These are phyloP conservation scores for Epirrhoe alternata DNA, from an alignment of 2,888 invertebrate genomes.

Conservation along the genomic window DNA sequence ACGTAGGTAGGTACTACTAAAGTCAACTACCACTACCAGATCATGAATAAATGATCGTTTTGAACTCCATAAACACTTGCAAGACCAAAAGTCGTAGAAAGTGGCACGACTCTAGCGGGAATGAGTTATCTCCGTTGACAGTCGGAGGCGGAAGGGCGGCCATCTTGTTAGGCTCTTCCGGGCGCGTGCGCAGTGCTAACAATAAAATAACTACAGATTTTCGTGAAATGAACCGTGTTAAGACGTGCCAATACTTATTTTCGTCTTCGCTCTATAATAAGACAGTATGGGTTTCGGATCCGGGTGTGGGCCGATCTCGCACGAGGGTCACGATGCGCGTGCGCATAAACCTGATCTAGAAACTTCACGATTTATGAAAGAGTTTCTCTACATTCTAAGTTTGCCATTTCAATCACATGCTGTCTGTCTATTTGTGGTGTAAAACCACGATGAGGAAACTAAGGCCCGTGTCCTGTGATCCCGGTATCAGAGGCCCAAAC, in stretches of 20 bases:
- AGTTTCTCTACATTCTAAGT: slow-evolving; percentile 1
- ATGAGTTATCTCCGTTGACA: slow-evolving; percentile 38
- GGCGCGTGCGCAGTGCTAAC: slow-evolving; percentile 36
- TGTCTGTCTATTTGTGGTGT: neutral
- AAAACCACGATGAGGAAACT: neutral
- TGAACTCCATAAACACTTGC: slow-evolving; percentile 17
- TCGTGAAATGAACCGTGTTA: too few species aligned
- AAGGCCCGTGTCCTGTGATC: too few species aligned
- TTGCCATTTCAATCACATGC: neutral
- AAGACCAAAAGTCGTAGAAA: slow-evolving; percentile 46
- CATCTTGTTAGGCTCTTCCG: slow-evolving; percentile 49
- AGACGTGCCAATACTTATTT: too few species aligned
- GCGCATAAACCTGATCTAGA: slow-evolving; percentile 25
- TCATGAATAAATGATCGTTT: neutral
- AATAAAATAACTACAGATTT: neutral
- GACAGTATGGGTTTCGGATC: slow-evolving; percentile 8
- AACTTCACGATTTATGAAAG: slow-evolving; percentile 26
- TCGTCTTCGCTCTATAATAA: neutral
- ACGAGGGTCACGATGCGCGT: slow-evolving; percentile 43
- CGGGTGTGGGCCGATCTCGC: slow-evolving; percentile 23
- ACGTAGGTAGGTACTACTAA: neutral
- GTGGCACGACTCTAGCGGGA: slow-evolving; percentile 33
- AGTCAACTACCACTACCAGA: too few species aligned
- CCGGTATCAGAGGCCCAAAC: too few species aligned
- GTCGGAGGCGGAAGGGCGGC: slow-evolving; percentile 47